Base-by-base conservation (phyloP, 2,113 vertebrate genomes). In the Sardina pilchardus region DNA sequence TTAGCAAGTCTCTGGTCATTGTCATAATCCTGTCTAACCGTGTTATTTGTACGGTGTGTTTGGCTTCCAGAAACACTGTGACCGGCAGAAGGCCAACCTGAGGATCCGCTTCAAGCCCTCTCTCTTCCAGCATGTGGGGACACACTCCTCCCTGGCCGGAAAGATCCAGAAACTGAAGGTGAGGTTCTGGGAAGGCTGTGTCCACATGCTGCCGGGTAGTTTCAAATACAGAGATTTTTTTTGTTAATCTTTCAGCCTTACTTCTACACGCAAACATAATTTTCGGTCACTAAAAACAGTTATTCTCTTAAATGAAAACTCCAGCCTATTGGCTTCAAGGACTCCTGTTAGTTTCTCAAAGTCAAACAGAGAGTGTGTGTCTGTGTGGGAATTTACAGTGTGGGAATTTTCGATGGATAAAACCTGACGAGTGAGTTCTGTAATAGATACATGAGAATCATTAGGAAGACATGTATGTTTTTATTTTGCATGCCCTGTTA, bases 161-260 rank as follows among this genome's bases (percentile, higher is more conserved):
- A 99, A 99, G 92, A 99, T 99, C 87, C 98, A 99, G 95, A 99
- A 99, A 85, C 95, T 99, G 88, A 99, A 99, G 96, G 98, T 99
- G 89, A 78, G 30, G 6, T 21, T 30, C 47, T 3, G 9, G 26
- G 12, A 5, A 6, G 63, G 26, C 30, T 1, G 2, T 39, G 30
- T 78, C 30, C 21, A 19, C 21, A 19, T 56, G 53, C 4, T 3
- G 39, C 39, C 4, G 39, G n/a, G n/a, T n/a, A n/a, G n/a, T n/a
- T n/a, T n/a, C n/a, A n/a, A n/a, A n/a, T n/a, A n/a, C n/a, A 42
- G 4, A 42, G 2, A 42, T 42, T 42, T 42, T 42, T 42, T 42
- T n/a, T 39, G n/a, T 42, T 42, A 42, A 42, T 42, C 2, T 42
- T 42, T 42, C 39, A 42, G 39, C 39, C 48, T 10, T 50, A 1